A percentile compares a stretch with the other conserved stretches of the same genome.
phyloP scores from a whole-genome alignment of 2,888 invertebrate species.

The Bombyx huttoni region DNA sequence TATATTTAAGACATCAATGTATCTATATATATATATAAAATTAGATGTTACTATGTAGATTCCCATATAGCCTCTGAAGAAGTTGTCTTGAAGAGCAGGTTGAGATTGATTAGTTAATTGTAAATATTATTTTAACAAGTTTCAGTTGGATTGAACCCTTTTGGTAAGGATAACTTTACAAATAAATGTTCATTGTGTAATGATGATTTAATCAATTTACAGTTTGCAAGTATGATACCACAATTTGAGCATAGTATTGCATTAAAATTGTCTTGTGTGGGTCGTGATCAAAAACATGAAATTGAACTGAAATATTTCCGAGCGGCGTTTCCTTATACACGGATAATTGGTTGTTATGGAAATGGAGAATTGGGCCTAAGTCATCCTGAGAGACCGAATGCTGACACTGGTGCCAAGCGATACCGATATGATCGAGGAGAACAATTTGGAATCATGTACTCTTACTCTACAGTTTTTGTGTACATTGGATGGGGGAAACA shows the following conservation, averaged over 20 bases:
- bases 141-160: too few species aligned
- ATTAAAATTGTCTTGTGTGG: slow-evolving; percentile 56
- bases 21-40: too few species aligned
- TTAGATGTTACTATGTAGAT: too few species aligned
- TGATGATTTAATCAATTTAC: slow-evolving; percentile 6
- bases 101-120: too few species aligned
- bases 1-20: too few species aligned
- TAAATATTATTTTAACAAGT: too few species aligned
- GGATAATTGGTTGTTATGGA: slow-evolving; percentile 53
- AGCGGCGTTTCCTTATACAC: slow-evolving; percentile 44
- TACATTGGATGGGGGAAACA: slow-evolving; percentile 62
- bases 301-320: slow-evolving; percentile 49
- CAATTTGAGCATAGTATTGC: slow-evolving; percentile 50
- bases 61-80: too few species aligned
- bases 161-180: too few species aligned
- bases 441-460: slow-evolving; percentile 42
- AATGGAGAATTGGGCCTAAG: slow-evolving; percentile 58
- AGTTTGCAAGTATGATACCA: slow-evolving; percentile 54
- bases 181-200: too few species aligned
- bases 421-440: slow-evolving; percentile 22
- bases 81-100: too few species aligned
- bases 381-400: slow-evolving; percentile 25
- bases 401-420: slow-evolving; percentile 17
- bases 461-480: slow-evolving; percentile 57
- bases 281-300: slow-evolving; percentile 47